These are phyloP conservation scores for Spheniscus mendiculus DNA, from an alignment of 2,113 vertebrate genomes.

Conservation along the genomic window DNA sequence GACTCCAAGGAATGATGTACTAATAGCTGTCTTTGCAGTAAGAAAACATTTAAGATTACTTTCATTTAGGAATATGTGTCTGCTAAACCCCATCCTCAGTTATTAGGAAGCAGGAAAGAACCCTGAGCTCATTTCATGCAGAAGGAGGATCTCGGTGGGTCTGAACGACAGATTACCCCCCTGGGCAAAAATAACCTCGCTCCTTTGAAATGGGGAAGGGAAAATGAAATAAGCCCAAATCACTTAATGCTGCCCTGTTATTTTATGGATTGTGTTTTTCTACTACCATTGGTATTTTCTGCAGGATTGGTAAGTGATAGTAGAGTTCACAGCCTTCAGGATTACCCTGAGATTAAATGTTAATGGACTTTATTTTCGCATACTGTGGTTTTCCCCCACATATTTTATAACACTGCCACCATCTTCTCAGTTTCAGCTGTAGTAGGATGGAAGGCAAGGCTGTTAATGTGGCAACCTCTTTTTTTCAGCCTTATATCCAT, in stretches of 20 bases:
- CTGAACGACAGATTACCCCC: background rate
- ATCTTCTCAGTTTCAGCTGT: background rate
- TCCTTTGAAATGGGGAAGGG: background rate
- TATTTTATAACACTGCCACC: background rate
- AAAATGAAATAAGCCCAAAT: background rate
- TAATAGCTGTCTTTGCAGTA: constrained; percentile 35
- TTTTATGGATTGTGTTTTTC: background rate
- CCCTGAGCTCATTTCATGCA: background rate
- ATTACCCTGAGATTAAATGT: background rate
- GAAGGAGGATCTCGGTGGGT: background rate
- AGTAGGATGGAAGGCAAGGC: background rate
- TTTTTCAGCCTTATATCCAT: constrained; percentile 83
- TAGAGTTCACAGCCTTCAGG: background rate
- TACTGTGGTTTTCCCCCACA: rapidly evolving
- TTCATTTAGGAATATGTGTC: background rate
- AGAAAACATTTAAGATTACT: background rate
- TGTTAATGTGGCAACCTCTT: background rate
- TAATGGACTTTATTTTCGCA: background rate
- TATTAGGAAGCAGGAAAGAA: background rate
- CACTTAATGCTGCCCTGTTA: background rate
- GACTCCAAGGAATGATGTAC: rapidly evolving
- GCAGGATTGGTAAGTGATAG: background rate
- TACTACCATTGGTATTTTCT: background rate
- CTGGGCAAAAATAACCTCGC: background rate
- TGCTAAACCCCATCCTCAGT: background rate